Evolutionary conservation across 1,140 invertebrate species (phyloP).

Genomic region (Zaprionus lachaisei): DNA sequence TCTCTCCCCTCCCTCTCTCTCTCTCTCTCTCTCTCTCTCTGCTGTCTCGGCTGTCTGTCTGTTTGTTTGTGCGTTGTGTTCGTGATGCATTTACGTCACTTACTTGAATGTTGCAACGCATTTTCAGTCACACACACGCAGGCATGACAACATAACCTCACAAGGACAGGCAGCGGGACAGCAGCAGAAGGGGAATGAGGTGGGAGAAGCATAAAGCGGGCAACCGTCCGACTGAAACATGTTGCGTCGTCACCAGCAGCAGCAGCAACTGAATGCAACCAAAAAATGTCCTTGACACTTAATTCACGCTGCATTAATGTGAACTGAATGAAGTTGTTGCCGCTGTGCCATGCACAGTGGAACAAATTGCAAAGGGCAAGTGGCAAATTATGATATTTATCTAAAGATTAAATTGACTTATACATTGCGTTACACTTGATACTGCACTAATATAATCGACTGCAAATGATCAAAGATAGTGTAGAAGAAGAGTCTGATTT

Average conservation of each 20-base stretch:
- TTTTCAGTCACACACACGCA: constrained; percentile 56
- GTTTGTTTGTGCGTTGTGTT: constrained; percentile 54
- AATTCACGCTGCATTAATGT: constrained; percentile 82
- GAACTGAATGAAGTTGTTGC: constrained; percentile 78
- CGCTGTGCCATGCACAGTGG: constrained; percentile 49
- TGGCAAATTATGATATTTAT: not conserved
- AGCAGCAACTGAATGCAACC: constrained; percentile 57
- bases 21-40: not conserved
- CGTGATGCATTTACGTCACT: constrained; percentile 80
- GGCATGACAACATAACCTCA: constrained; percentile 56
- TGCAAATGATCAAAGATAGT: too few relatives aligned
- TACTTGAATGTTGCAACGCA: constrained; percentile 82
- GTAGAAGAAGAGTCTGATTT: too few relatives aligned
- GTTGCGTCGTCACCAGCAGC: constrained; percentile 66
- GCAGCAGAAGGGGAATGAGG: constrained; percentile 15
- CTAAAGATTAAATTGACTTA: not conserved
- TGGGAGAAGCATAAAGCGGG: constrained; percentile 12
- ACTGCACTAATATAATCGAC: too few relatives aligned
- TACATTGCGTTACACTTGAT: not conserved
- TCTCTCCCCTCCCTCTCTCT: not conserved
- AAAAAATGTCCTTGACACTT: constrained; percentile 83
- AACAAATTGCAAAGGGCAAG: not conserved
- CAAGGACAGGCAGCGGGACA: constrained; percentile 28
- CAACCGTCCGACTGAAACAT: constrained; percentile 64
- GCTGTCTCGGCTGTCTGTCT: constrained; percentile 27